Evolutionary conservation across 2,888 invertebrate genomes (phyloP), one percentile per base, ranked within the genome.

Genomic region (Colletes collaris): DNA sequence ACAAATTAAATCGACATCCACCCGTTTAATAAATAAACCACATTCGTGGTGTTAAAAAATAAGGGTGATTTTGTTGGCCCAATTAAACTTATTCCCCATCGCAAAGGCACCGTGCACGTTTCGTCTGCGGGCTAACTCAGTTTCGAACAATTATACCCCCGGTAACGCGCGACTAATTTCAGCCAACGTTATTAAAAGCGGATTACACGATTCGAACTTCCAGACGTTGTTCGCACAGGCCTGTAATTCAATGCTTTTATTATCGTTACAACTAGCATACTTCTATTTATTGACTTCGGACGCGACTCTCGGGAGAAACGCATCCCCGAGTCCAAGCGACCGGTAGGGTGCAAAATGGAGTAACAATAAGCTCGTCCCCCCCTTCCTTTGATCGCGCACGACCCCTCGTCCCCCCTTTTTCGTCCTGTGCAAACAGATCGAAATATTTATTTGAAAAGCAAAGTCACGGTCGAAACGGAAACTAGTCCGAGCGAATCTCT

Each of bases 401-500:
- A 27, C 77, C 79, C 27, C 66, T 46, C 49, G 53, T 27, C 46
- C 11, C 75, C 62, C 76, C 66, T 7, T 40, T 40, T 58, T 67
- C 64, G 62, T 74, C 60, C 68, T 75, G 67, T 71, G 59, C 79
- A 81, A 81, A 79, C 75, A 79, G 53, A 81, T 81, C 67, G 81
- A 67, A 75, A 79, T 75, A 75, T 79, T 79, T 81, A 64, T 65
- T 79, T 79, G 67, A 71, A 81, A 81, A 79, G 79, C 75, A 13
- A 19, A 55, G 71, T 67, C 71, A 50, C 66, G 46, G 16, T 27
- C 50, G n/a, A 46, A 58, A 50, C 53, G 50, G 16, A 56, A 53
- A 65, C 50, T 44, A 50, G 64, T 60, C 27, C 6, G 52, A 68
- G 49, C 8, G 49, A 53, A 70, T 56, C 56, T 2, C 27, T 27